These are phyloP conservation scores for Amphiprion ocellaris DNA, from an alignment of 2,113 vertebrate species.

Conservation along the genomic window DNA sequence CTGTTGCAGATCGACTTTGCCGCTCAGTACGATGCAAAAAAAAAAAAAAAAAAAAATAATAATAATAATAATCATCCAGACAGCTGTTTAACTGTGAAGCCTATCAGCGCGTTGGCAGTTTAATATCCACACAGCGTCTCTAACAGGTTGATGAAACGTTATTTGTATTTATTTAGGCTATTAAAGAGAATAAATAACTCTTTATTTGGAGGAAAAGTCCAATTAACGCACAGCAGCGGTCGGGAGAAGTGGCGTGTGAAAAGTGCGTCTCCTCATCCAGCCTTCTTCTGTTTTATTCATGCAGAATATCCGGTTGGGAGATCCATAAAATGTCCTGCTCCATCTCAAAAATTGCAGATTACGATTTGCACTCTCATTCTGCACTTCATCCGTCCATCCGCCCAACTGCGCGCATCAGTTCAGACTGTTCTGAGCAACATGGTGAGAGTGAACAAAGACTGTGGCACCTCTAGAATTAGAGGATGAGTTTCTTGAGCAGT, in stretches of 20 bases:
- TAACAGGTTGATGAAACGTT: neutral
- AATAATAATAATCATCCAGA: neutral
- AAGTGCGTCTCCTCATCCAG: constrained; percentile 9
- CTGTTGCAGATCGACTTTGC: neutral
- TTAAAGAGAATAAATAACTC: neutral
- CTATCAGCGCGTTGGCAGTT: neutral
- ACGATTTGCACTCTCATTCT: neutral
- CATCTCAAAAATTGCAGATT: neutral
- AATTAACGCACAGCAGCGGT: neutral
- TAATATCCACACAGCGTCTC: neutral
- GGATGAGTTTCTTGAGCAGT: neutral
- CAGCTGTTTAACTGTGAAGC: constrained; percentile 1
- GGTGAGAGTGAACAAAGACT: neutral
- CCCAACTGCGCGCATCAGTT: neutral
- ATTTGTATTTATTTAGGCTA: neutral
- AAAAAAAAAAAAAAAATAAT: neutral
- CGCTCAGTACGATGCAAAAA: neutral
- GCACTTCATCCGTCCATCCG: neutral
- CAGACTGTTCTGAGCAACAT: neutral
- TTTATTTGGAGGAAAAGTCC: neutral
- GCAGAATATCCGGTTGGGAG: neutral
- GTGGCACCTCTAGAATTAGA: neutral
- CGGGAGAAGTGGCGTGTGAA: neutral
- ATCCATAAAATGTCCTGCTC: constrained; percentile 23
- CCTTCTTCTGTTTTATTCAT: neutral